phyloP scores from a whole-genome alignment of 2,113 vertebrate genomes.

The Montifringilla adamsi region DNA sequence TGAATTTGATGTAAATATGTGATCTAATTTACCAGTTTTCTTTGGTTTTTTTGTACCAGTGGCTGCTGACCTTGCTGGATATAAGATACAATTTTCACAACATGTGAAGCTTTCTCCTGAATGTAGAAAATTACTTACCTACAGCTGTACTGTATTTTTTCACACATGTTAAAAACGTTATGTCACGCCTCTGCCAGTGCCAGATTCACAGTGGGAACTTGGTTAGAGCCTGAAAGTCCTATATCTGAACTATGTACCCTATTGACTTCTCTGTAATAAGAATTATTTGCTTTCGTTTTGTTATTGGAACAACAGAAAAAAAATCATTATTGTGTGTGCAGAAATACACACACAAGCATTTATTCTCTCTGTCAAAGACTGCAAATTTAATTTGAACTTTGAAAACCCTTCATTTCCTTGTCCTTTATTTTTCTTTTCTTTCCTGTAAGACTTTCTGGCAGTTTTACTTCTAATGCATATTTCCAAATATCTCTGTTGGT shows the following conservation, averaged over 20 bases:
- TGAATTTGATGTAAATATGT: not conserved
- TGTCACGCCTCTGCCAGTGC: not conserved
- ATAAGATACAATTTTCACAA: not conserved
- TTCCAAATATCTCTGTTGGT: not conserved
- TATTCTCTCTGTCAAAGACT: not conserved
- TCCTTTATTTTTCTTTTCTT: not conserved
- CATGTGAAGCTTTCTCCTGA: not conserved
- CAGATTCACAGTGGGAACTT: not conserved
- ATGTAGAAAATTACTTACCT: not conserved
- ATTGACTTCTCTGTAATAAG: not conserved
- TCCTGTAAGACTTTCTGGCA: not conserved
- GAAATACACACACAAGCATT: not conserved
- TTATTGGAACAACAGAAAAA: not conserved
- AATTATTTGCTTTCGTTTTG: not conserved
- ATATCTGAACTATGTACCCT: not conserved
- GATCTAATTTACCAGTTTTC: not conserved
- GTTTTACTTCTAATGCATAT: not conserved
- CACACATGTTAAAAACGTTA: not conserved
- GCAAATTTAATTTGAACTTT: not conserved
- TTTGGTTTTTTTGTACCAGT: not conserved
- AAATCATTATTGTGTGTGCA: not conserved
- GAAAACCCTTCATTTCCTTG: not conserved
- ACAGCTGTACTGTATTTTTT: not conserved
- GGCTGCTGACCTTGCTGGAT: not conserved
- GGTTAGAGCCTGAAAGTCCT: not conserved